These are phyloP conservation scores for Scleropages formosus DNA, from an alignment of 2,797 vertebrate species.

Conservation along the genomic window DNA sequence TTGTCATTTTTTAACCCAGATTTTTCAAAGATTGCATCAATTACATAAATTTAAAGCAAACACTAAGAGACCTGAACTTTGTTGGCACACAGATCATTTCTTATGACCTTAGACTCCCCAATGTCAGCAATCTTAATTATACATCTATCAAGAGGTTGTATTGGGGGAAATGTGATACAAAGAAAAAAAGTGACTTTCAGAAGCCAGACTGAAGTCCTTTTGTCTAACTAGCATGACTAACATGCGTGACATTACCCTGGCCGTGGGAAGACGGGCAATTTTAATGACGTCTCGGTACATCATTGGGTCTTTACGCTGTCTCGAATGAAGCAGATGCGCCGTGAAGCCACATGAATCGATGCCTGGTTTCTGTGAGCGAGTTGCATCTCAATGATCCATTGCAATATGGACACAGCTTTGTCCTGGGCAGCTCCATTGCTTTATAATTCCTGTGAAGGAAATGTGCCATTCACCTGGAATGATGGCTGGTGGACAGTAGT, in stretches of 20 bases:
- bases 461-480: too few relatives aligned
- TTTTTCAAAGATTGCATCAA: neutral
- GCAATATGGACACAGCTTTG: too few relatives aligned
- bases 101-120: neutral
- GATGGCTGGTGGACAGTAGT: too few relatives aligned
- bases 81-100: too few relatives aligned
- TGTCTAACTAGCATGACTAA: neutral
- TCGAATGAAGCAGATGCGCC: neutral
- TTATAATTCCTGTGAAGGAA: too few relatives aligned
- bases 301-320: neutral
- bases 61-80: neutral
- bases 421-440: too few relatives aligned
- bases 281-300: neutral
- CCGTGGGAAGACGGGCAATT: neutral
- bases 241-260: neutral
- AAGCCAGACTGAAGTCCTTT: neutral
- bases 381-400: neutral
- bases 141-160: slow-evolving; percentile 2
- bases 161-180: neutral
- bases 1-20: too few relatives aligned
- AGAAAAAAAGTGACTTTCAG: neutral
- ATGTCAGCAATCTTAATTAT: slow-evolving; percentile 2
- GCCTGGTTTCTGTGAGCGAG: neutral
- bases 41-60: neutral
- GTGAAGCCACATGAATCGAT: too few relatives aligned